Conservation (phyloP, 2,113 vertebrate species). For the Agelaius tricolor region DNA sequence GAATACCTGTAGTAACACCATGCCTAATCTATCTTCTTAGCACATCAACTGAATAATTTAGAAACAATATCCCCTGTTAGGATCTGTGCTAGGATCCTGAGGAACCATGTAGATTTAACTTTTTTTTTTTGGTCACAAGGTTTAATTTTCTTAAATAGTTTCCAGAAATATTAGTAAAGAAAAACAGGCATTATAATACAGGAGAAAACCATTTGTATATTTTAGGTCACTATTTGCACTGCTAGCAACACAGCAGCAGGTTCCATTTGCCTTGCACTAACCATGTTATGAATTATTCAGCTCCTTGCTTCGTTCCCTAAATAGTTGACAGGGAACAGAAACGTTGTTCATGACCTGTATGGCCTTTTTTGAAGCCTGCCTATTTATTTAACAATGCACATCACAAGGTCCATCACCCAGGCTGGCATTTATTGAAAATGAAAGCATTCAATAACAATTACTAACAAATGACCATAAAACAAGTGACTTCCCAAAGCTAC, state of each 20-base stretch:
- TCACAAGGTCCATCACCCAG: background rate
- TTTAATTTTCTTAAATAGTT: background rate
- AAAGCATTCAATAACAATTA: slow-evolving; percentile 39
- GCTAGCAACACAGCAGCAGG: background rate
- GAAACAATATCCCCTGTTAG: background rate
- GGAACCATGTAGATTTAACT: background rate
- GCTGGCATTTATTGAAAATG: slow-evolving; percentile 18
- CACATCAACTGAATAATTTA: slow-evolving; percentile 31
- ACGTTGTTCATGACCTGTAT: background rate
- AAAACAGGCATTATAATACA: background rate
- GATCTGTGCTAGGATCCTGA: background rate
- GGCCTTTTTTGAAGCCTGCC: background rate
- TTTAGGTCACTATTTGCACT: background rate
- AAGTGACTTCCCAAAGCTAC: background rate
- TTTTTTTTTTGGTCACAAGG: background rate
- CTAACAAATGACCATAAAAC: background rate
- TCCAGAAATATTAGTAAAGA: background rate
- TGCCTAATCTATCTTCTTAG: slow-evolving; percentile 9
- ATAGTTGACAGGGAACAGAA: slow-evolving; percentile 27
- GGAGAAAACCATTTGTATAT: background rate
- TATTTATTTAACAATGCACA: slow-evolving; percentile 24
- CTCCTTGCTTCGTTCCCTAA: slow-evolving; percentile 18
- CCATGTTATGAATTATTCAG: slow-evolving; percentile 50
- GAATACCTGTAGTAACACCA: background rate
- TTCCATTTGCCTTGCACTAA: slow-evolving; percentile 54